Evolutionary conservation across 2,113 vertebrate genomes (phyloP).

Genomic region (Miniopterus natalensis): DNA sequence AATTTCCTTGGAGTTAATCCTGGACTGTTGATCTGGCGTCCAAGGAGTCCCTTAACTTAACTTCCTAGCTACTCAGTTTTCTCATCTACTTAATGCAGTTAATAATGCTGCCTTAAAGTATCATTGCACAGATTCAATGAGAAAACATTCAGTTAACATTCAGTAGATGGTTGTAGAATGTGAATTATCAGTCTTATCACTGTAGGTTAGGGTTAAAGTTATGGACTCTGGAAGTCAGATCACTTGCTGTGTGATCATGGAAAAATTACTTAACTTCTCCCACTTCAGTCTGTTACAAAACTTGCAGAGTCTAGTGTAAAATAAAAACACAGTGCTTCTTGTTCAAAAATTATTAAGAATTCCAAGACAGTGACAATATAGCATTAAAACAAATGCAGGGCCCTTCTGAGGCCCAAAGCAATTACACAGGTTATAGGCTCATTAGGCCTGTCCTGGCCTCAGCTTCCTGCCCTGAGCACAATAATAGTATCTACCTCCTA

Average conservation of each 20-base stretch:
- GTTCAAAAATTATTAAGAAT: slow-evolving; percentile 8
- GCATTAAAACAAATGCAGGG: neutral
- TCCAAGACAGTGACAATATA: neutral
- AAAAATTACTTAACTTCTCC: neutral
- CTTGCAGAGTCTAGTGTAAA: neutral
- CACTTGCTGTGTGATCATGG: neutral
- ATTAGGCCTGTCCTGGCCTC: neutral
- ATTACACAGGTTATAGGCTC: neutral
- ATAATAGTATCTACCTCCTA: neutral
- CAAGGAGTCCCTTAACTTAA: neutral
- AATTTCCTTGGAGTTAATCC: neutral
- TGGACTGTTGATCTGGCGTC: neutral
- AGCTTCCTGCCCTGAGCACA: neutral
- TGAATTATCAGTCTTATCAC: neutral
- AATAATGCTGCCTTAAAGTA: neutral
- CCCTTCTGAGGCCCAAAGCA: neutral
- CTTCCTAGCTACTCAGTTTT: neutral
- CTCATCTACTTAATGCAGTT: neutral
- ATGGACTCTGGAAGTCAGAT: neutral
- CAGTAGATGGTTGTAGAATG: neutral
- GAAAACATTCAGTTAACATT: neutral
- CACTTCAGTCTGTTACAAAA: neutral
- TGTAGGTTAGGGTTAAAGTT: neutral
- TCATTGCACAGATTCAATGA: neutral
- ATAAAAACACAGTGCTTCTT: neutral